phyloP scores from a whole-genome alignment of 1,140 invertebrate species.

The Neelides sp. region DNA sequence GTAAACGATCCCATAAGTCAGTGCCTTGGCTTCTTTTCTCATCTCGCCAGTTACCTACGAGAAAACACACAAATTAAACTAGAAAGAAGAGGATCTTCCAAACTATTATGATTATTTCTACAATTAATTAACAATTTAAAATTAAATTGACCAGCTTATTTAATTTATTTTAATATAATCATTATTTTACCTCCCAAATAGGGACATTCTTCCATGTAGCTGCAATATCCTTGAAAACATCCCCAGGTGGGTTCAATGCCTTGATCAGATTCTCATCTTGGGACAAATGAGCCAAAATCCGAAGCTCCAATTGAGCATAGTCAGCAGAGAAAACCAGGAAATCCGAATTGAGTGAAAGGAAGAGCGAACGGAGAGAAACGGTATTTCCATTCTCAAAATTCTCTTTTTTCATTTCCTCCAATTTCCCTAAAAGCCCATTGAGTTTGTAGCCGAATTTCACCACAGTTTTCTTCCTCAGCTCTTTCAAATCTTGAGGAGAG shows the following conservation, averaged over 20 bases:
- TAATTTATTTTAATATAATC: too few species aligned
- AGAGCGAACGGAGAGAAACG: slow-evolving; percentile 7
- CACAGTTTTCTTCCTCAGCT: slow-evolving; percentile 3
- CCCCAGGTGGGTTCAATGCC: slow-evolving; percentile 54
- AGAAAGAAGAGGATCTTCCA: slow-evolving; percentile 3
- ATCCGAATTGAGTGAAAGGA: too few species aligned
- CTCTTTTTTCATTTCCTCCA: neutral
- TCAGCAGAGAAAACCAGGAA: slow-evolving; percentile 69
- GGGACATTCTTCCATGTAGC: slow-evolving; percentile 61
- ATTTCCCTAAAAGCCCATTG: neutral
- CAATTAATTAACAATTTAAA: neutral
- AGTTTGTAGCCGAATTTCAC: slow-evolving; percentile 22
- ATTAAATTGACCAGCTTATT: neutral
- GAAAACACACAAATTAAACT: slow-evolving; percentile 2
- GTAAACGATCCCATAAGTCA: slow-evolving; percentile 95
- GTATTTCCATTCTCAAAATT: slow-evolving; percentile 6
- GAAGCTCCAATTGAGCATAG: slow-evolving; percentile 89
- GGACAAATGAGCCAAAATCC: slow-evolving; percentile 82
- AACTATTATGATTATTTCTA: slow-evolving; percentile 1
- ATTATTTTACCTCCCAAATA: slow-evolving; percentile 47
- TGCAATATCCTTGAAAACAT: slow-evolving; percentile 79
- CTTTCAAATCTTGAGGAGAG: slow-evolving; percentile 11
- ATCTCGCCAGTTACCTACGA: slow-evolving; percentile 55
- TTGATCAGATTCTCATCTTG: slow-evolving; percentile 56
- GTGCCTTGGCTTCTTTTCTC: slow-evolving; percentile 70